Evolutionary conservation across 1,140 invertebrate genomes (phyloP).

Genomic region (Portunus trituberculatus): DNA sequence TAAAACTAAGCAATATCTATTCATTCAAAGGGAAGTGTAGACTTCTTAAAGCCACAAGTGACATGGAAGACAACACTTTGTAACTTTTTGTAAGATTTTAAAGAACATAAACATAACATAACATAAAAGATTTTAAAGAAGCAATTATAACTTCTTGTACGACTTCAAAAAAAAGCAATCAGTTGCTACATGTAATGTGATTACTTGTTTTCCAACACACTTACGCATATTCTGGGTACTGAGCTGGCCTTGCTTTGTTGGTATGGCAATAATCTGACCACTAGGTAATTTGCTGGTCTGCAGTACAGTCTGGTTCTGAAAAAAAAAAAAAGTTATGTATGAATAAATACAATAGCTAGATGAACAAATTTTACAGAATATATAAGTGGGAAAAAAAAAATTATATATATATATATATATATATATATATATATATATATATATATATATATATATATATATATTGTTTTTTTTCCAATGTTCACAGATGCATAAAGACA

Average conservation of each 20-base stretch:
- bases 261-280: conserved; percentile 76
- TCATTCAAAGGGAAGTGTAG: too few relatives aligned
- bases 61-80: too few relatives aligned
- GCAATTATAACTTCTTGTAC: too few relatives aligned
- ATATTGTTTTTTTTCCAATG: not conserved
- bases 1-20: too few relatives aligned
- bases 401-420: conserved; percentile 16
- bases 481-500: too few relatives aligned
- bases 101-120: too few relatives aligned
- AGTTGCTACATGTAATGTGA: too few relatives aligned
- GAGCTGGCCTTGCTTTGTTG: conserved; percentile 72
- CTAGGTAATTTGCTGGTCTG: conserved; percentile 71
- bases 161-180: too few relatives aligned
- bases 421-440: conserved; percentile 26
- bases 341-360: not conserved
- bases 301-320: conserved; percentile 68
- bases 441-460: not conserved
- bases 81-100: too few relatives aligned
- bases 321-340: not conserved
- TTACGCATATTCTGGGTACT: conserved; percentile 68
- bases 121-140: too few relatives aligned
- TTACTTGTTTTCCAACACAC: not conserved
- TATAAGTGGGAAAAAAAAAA: not conserved
- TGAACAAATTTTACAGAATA: not conserved
- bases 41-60: too few relatives aligned